Percentiles rank a stretch among this genome's conserved stretches.
Evolutionary conservation across 2,113 vertebrate species (phyloP).

Genomic region (Pandion haliaetus): DNA sequence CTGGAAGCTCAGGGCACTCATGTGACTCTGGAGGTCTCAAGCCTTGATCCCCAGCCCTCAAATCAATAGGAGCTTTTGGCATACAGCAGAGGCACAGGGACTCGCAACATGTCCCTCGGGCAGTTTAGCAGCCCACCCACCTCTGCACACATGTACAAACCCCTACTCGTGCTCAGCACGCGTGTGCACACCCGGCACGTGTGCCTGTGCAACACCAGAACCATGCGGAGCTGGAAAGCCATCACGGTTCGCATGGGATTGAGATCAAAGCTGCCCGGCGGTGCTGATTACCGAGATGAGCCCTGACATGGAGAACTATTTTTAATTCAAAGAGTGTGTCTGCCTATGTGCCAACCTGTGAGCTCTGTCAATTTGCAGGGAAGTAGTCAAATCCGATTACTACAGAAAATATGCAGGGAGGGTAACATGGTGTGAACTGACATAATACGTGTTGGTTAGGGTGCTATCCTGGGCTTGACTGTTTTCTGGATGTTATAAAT

Average conservation of each 20-base stretch:
- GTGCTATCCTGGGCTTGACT: not conserved
- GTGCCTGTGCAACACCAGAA: accelerated
- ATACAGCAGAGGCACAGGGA: accelerated
- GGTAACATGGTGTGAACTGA: slow-evolving; percentile 4
- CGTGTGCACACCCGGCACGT: accelerated
- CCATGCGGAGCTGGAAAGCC: not conserved
- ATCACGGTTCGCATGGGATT: accelerated
- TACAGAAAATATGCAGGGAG: not conserved
- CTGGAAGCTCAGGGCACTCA: not conserved
- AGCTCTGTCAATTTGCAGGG: not conserved
- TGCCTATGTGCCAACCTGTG: not conserved
- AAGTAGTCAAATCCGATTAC: slow-evolving; percentile 19
- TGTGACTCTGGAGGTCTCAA: not conserved
- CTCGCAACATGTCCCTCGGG: accelerated
- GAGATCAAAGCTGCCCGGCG: not conserved
- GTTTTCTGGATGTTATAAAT: slow-evolving; percentile 4
- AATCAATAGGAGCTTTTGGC: not conserved
- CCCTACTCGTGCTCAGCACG: accelerated
- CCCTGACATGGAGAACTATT: not conserved
- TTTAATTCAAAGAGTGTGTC: slow-evolving; percentile 13
- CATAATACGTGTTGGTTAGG: not conserved
- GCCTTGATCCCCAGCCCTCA: not conserved
- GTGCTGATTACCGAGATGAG: not conserved
- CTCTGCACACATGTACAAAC: accelerated
- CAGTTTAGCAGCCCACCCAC: not conserved